Conservation (phyloP, 2,888 invertebrate genomes). For the Electrophaes corylata region DNA sequence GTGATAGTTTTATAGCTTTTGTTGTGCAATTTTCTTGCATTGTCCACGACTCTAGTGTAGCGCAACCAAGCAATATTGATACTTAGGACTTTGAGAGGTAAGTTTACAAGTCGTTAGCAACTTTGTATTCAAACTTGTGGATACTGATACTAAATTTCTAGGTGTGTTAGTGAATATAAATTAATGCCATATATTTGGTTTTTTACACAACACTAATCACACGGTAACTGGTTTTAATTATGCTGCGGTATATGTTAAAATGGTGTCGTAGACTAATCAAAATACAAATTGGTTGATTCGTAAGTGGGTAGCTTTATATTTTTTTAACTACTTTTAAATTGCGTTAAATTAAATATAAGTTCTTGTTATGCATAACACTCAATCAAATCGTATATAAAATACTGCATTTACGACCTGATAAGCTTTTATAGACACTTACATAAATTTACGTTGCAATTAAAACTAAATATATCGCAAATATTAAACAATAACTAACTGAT, state of each 20-base stretch:
- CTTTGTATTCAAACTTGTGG: constrained; percentile 19
- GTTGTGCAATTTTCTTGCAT: constrained; percentile 79
- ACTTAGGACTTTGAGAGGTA: constrained; percentile 32
- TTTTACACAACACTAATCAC: constrained; percentile 4
- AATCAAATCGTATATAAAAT: constrained; percentile 29
- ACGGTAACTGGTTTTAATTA: constrained; percentile 14
- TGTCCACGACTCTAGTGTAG: constrained; percentile 45
- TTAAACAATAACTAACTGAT: constrained; percentile 13
- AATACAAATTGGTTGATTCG: constrained; percentile 5
- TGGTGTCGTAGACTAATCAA: constrained; percentile 5
- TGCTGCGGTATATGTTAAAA: constrained; percentile 1
- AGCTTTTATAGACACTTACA: constrained; percentile 23
- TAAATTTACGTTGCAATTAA: constrained; percentile 28
- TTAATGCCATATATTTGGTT: not conserved
- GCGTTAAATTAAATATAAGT: constrained; percentile 27
- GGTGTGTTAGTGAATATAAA: constrained; percentile 4
- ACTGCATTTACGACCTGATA: constrained; percentile 29
- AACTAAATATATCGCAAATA: constrained; percentile 27
- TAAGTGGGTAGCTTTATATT: constrained; percentile 11
- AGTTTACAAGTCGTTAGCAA: constrained; percentile 14
- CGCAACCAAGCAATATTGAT: constrained; percentile 39
- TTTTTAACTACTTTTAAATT: constrained; percentile 22
- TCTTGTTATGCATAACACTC: constrained; percentile 21
- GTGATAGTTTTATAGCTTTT: constrained; percentile 77
- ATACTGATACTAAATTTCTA: constrained; percentile 1